Conservation (phyloP, 2,888 invertebrate species). For the Octodonta nipae region DNA sequence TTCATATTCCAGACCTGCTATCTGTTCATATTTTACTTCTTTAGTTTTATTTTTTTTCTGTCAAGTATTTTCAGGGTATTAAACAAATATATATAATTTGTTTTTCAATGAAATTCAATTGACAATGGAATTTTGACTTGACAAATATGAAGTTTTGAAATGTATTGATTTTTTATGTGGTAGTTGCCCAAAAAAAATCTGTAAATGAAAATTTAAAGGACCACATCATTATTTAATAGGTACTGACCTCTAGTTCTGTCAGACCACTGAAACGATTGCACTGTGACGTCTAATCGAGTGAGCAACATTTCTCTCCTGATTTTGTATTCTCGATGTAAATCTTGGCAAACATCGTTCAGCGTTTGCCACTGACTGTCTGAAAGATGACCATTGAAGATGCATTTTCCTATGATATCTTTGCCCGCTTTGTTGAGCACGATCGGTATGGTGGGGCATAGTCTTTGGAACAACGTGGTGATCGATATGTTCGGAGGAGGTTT, state of each 20-base stretch:
- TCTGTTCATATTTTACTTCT: too few species aligned
- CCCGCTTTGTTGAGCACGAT: constrained; percentile 47
- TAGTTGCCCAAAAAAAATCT: too few species aligned
- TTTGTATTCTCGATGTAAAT: constrained; percentile 70
- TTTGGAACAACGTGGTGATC: constrained; percentile 60
- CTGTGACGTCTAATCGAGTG: constrained; percentile 85
- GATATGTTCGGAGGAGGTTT: constrained; percentile 80
- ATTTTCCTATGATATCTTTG: constrained; percentile 54
- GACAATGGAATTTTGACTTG: too few species aligned
- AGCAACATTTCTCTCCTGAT: constrained; percentile 74
- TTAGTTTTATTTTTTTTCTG: too few species aligned
- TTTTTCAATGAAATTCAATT: too few species aligned
- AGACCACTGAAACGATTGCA: constrained; percentile 94
- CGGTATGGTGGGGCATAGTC: constrained; percentile 56
- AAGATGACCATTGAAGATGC: constrained; percentile 58
- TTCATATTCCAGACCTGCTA: too few species aligned
- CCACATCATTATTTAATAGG: too few species aligned
- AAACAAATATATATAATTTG: too few species aligned
- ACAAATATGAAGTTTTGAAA: too few species aligned
- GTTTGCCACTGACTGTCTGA: constrained; percentile 72
- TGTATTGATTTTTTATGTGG: too few species aligned
- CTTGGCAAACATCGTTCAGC: constrained; percentile 53
- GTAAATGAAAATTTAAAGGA: too few species aligned
- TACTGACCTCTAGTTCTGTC: constrained; percentile 58
- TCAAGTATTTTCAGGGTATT: too few species aligned